These are phyloP conservation scores for Megaleporinus macrocephalus DNA, from an alignment of 2,113 vertebrate genomes.

Conservation along the genomic window DNA sequence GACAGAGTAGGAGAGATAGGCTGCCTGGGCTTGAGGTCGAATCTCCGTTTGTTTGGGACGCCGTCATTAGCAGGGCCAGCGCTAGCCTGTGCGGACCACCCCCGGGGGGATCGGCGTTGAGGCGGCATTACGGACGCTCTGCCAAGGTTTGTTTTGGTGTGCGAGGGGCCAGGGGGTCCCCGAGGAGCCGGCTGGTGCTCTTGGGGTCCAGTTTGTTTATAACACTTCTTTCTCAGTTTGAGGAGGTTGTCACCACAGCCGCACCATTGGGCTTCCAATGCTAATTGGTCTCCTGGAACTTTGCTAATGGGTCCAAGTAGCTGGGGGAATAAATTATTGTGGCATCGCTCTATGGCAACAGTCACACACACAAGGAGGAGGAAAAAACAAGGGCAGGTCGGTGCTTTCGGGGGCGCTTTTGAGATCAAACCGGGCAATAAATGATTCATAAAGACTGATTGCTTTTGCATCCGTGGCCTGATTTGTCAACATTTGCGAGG, in stretches of 20 bases:
- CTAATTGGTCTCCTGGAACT: conserved; percentile 88
- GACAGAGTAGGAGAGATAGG: background rate
- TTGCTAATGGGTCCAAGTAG: conserved; percentile 84
- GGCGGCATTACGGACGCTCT: conserved; percentile 73
- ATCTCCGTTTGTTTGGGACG: conserved; percentile 29
- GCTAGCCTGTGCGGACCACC: conserved; percentile 68
- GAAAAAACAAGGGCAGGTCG: conserved; percentile 67
- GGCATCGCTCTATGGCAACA: conserved; percentile 71
- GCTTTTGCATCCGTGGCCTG: conserved; percentile 66
- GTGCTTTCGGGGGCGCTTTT: conserved; percentile 68
- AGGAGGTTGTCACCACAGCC: conserved; percentile 79
- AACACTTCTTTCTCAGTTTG: conserved; percentile 82
- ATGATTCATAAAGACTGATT: conserved; percentile 75
- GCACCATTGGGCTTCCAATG: conserved; percentile 78
- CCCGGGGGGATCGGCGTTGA: conserved; percentile 77
- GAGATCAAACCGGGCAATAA: conserved; percentile 73
- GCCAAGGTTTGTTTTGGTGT: conserved; percentile 82
- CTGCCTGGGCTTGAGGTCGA: background rate
- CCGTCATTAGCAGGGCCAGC: conserved; percentile 72
- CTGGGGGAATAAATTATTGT: conserved; percentile 79
- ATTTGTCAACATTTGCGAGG: background rate
- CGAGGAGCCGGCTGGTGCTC: conserved; percentile 77
- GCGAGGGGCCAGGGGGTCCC: conserved; percentile 68
- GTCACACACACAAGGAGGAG: conserved; percentile 55
- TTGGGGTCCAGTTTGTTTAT: conserved; percentile 88